A percentile compares a stretch with the other conserved stretches of the same genome.
Conservation (phyloP, 1,140 invertebrate species). For the Geopemphigus sp. region DNA sequence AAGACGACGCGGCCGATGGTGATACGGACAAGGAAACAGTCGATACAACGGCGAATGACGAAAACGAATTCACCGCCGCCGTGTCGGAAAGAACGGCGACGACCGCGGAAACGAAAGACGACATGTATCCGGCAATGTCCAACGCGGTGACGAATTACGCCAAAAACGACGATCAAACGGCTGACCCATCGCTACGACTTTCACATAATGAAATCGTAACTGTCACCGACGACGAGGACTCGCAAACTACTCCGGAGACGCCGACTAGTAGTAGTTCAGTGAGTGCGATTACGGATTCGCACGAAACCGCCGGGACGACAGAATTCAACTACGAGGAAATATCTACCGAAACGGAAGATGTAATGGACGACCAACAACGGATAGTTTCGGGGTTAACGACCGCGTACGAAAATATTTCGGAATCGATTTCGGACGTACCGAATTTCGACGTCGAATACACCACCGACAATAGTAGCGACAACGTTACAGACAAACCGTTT, state of each 20-base stretch:
- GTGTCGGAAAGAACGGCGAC: neutral
- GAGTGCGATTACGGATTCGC: neutral
- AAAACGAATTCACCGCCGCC: neutral
- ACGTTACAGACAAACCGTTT: neutral
- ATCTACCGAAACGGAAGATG: neutral
- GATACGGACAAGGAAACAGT: neutral
- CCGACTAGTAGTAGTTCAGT: neutral
- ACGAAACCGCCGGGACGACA: neutral
- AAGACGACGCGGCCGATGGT: neutral
- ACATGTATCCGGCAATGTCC: conserved; percentile 21
- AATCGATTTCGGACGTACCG: neutral
- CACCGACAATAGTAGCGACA: too few relatives aligned
- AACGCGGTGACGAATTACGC: neutral
- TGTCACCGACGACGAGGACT: too few relatives aligned
- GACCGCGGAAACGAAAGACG: neutral
- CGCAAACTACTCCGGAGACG: neutral
- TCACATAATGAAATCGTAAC: neutral
- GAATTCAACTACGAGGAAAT: neutral
- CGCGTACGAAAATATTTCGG: neutral
- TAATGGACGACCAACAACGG: neutral
- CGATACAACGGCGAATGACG: neutral
- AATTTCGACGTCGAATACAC: neutral
- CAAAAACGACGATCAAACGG: too few relatives aligned
- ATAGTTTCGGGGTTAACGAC: neutral
- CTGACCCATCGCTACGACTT: neutral